phyloP scores from a whole-genome alignment of 1,140 invertebrate genomes.

The Semibalanus balanoides region DNA sequence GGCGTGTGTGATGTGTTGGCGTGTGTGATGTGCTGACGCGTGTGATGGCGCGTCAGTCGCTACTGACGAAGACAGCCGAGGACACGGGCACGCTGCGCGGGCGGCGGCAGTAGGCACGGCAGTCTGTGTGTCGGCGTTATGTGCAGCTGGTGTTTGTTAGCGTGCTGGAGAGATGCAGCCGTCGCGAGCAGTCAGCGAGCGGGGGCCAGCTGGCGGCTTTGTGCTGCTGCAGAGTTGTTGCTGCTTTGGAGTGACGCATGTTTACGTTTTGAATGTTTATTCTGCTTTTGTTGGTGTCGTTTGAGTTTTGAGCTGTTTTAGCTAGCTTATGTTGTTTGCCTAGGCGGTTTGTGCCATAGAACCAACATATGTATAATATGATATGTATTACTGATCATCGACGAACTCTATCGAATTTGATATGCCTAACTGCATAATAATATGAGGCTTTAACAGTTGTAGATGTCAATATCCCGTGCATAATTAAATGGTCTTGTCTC shows the following conservation, averaged over 20 bases:
- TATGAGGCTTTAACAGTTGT: not conserved
- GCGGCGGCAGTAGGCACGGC: too few relatives aligned
- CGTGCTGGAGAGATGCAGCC: too few relatives aligned
- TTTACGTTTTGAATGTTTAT: not conserved
- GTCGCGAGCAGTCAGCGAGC: too few relatives aligned
- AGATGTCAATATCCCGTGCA: too few relatives aligned
- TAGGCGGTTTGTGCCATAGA: not conserved
- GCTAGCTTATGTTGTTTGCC: not conserved
- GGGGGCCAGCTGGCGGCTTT: not conserved
- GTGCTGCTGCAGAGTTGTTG: not conserved
- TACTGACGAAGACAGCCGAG: too few relatives aligned
- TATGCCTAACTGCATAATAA: not conserved
- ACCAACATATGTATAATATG: not conserved
- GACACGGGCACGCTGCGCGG: too few relatives aligned
- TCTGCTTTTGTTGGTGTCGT: not conserved
- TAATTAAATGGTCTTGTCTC: too few relatives aligned
- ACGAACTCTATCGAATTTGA: not conserved
- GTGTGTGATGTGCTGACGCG: too few relatives aligned
- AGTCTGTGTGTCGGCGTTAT: too few relatives aligned
- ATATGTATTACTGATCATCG: not conserved
- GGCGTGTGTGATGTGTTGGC: too few relatives aligned
- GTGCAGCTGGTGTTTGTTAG: too few relatives aligned
- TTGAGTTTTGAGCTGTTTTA: not conserved
- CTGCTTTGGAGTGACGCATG: not conserved
- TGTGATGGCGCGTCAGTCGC: too few relatives aligned